Evolutionary conservation across 1,140 invertebrate species (phyloP), one percentile per base, ranked within the genome.

Genomic region (Grapholita molesta): DNA sequence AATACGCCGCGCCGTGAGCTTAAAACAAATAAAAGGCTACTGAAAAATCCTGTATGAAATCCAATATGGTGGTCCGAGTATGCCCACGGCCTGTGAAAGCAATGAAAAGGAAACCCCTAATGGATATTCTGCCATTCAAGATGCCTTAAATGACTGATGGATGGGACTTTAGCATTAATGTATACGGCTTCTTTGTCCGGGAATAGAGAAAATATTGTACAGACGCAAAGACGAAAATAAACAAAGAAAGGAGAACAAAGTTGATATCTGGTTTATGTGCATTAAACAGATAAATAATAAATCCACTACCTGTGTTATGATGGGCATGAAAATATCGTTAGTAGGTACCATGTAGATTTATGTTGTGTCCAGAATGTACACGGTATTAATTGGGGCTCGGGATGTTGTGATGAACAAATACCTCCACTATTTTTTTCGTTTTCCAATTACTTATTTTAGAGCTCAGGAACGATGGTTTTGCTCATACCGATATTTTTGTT

Each of bases 31-130:
- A 74, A 74, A 74, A 69, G 38, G 69, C 25, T 55, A 28, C 25
- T 64, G 52, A 71, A 61, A 48, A 53, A 66, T 70, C 28, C 66
- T 30, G 24, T 66, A 68, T 75, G 71, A 75, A 78, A 78, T 73
- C 52, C 66, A 75, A 75, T 75, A 75, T 71, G 70, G 69, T 69
- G 55, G 35, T 38, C 33, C 24, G 61, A 65, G 32, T 64, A 57
- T 66, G 69, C 48, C 38, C 35, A 53, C 52, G 68, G 53, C 35
- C 67, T 70, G 42, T 72, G 70, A 76, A 81, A 75, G 71, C 69
- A 61, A 72, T 78, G 71, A 77, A 78, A 76, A 73, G 74, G 72
- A 83, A 77, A 76, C 75, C 66, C 70, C 68, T 81, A 76, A 83
- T 76, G 75, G 74, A 81, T 76, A 69, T 75, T 70, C 67, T 67